Conservation (phyloP, 2,113 vertebrate species). For the Chloroceryle aenea region DNA sequence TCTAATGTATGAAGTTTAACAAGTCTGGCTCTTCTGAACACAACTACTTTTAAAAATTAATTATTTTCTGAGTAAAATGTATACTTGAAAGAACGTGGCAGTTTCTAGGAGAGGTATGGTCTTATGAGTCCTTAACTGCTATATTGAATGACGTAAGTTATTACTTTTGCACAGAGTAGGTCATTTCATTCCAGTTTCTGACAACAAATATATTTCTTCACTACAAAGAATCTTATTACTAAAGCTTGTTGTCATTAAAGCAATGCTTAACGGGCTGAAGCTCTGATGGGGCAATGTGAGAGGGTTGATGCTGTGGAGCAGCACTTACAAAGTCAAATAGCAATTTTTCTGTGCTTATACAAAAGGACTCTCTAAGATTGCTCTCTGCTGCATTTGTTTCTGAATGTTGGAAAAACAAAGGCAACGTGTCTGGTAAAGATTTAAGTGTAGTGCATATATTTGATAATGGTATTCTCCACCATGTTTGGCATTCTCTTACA, state of each 20-base stretch:
- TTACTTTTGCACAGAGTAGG: neutral
- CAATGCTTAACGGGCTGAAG: neutral
- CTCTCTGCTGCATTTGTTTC: neutral
- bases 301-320: neutral
- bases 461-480: neutral
- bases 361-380: neutral
- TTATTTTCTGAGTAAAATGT: neutral
- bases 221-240: neutral
- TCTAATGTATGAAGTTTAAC: neutral
- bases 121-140: neutral
- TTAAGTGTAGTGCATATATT: neutral
- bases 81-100: neutral
- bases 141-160: fast-evolving
- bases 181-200: neutral
- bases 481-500: neutral
- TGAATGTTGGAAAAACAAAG: neutral
- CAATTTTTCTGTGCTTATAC: neutral
- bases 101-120: neutral
- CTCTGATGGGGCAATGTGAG: neutral
- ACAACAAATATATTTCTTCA: neutral
- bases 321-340: neutral
- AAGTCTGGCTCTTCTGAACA: neutral
- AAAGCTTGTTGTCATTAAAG: neutral
- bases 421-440: neutral
- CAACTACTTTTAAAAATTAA: neutral